Evolutionary conservation across 2,888 invertebrate genomes (phyloP).

Genomic region (Platerodrilus igneus): DNA sequence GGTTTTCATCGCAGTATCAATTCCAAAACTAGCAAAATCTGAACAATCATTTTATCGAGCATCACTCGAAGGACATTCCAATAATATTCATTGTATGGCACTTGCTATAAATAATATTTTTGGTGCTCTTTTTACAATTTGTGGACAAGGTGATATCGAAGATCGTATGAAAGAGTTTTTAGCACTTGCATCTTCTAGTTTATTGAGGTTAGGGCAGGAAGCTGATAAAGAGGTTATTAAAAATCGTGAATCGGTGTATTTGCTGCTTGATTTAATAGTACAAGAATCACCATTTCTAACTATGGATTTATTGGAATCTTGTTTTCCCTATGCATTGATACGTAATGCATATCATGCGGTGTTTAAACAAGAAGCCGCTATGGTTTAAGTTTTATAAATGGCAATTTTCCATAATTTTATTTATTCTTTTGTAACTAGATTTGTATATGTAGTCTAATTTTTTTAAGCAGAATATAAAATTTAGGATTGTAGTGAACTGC

Average conservation of each 20-base stretch:
- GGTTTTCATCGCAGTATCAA: slow-evolving; percentile 98
- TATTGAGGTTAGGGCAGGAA: slow-evolving; percentile 91
- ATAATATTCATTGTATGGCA: slow-evolving; percentile 98
- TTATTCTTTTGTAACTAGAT: too few relatives aligned
- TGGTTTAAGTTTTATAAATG: slow-evolving; percentile 43
- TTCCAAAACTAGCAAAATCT: slow-evolving; percentile 88
- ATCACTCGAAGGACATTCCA: slow-evolving; percentile 89
- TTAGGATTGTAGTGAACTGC: too few relatives aligned
- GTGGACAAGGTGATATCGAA: slow-evolving; percentile 93
- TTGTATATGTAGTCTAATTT: too few relatives aligned
- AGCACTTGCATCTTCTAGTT: slow-evolving; percentile 89
- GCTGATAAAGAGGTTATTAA: slow-evolving; percentile 90
- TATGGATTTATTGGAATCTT: slow-evolving; percentile 97
- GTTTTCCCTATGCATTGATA: slow-evolving; percentile 97
- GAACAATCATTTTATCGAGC: slow-evolving; percentile 87
- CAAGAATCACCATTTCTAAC: slow-evolving; percentile 97
- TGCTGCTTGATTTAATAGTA: slow-evolving; percentile 94
- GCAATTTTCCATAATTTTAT: slow-evolving; percentile 9
- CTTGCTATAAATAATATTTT: slow-evolving; percentile 94
- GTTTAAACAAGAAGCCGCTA: slow-evolving; percentile 79
- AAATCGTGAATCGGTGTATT: slow-evolving; percentile 94
- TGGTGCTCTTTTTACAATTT: slow-evolving; percentile 93
- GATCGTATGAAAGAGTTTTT: slow-evolving; percentile 96
- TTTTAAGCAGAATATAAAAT: too few relatives aligned
- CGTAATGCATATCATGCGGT: slow-evolving; percentile 97